A percentile compares a stretch with the other conserved stretches of the same genome.
phyloP scores from a whole-genome alignment of 2,113 vertebrate genomes.

The Vireo altiloquus region DNA sequence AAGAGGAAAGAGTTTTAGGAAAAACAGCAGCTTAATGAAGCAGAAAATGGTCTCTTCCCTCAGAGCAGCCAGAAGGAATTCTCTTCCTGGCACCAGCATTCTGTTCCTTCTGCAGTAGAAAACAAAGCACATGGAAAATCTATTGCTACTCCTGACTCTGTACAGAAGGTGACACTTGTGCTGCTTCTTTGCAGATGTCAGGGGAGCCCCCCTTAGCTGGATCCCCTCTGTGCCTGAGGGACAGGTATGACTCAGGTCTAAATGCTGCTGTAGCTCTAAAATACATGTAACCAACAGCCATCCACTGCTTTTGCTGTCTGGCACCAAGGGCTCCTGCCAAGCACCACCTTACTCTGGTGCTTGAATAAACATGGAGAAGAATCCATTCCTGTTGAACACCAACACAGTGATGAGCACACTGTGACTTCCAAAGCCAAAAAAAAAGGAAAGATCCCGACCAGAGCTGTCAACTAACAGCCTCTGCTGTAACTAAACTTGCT shows the following conservation, averaged over 20 bases:
- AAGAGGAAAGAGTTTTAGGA: neutral
- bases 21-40: neutral
- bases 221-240: neutral
- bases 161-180: neutral
- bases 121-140: neutral
- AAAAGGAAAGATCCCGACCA: neutral
- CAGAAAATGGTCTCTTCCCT: neutral
- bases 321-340: neutral
- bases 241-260: neutral
- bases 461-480: neutral
- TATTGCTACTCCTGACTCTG: neutral
- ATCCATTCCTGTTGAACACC: neutral
- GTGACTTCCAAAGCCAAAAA: neutral
- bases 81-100: neutral
- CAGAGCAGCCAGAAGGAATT: neutral
- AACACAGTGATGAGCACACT: neutral
- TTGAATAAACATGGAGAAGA: neutral
- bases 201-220: neutral
- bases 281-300: neutral
- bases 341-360: neutral
- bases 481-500: neutral
- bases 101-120: neutral
- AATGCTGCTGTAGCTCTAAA: neutral
- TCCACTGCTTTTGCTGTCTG: neutral
- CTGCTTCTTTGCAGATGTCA: neutral